A percentile compares a stretch with the other conserved stretches of the same genome.
These are phyloP conservation scores for Caracal caracal DNA, from an alignment of 2,113 vertebrate species.

Conservation along the genomic window DNA sequence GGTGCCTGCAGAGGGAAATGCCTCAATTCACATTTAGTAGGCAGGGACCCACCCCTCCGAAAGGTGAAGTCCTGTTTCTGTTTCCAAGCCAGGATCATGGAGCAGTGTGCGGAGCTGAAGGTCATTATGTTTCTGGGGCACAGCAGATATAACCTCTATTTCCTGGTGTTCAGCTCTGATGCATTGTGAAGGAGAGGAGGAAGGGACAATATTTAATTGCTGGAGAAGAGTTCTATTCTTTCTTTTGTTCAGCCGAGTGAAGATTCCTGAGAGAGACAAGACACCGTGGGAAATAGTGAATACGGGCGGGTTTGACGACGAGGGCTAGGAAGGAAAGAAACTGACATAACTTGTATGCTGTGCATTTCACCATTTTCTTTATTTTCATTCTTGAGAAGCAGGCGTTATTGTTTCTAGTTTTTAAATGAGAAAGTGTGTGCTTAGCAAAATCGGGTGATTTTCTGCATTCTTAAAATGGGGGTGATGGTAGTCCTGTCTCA, in stretches of 20 bases:
- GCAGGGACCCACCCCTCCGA: not conserved
- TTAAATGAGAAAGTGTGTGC: not conserved
- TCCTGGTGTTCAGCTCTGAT: not conserved
- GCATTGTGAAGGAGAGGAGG: not conserved
- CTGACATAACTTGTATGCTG: not conserved
- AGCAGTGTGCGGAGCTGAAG: not conserved
- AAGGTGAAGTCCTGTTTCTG: not conserved
- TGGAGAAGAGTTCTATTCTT: not conserved
- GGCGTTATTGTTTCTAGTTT: not conserved
- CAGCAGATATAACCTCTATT: not conserved
- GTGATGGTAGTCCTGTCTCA: not conserved
- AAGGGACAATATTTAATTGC: not conserved
- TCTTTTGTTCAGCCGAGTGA: not conserved
- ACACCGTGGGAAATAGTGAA: not conserved
- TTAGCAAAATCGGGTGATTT: not conserved
- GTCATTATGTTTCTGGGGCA: not conserved
- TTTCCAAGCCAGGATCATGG: not conserved
- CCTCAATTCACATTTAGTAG: not conserved
- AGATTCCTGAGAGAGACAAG: not conserved
- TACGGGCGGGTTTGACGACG: not conserved
- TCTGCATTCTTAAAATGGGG: not conserved
- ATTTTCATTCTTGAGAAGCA: not conserved
- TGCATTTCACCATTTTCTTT: not conserved
- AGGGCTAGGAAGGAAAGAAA: not conserved
- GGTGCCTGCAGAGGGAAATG: not conserved